phyloP scores from a whole-genome alignment of 2,888 invertebrate genomes.

The Spilosoma lubricipeda region DNA sequence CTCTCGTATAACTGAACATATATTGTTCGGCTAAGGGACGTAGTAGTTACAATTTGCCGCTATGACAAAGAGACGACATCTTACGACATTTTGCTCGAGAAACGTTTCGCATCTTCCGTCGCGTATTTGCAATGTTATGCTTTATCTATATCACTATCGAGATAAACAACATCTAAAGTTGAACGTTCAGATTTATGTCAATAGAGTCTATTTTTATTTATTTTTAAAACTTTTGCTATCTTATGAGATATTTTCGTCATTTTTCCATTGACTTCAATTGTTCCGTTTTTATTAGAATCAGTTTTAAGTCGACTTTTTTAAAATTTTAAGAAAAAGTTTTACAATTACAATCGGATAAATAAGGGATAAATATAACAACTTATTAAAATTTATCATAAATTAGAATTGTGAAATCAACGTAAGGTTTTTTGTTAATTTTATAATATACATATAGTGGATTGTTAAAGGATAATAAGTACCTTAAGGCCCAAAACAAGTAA shows the following conservation, averaged over 20 bases:
- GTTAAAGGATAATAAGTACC: not conserved
- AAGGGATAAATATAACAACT: too few species aligned
- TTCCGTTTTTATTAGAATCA: not conserved
- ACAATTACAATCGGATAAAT: too few species aligned
- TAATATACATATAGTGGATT: not conserved
- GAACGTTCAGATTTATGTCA: not conserved
- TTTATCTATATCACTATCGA: not conserved
- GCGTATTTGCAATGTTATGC: not conserved
- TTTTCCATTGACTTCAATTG: not conserved
- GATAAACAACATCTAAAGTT: not conserved
- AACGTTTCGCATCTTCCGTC: slow-evolving; percentile 1
- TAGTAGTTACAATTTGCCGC: slow-evolving; percentile 12
- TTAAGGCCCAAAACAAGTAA: not conserved
- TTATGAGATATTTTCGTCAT: not conserved
- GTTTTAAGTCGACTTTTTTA: too few species aligned
- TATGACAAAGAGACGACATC: slow-evolving; percentile 15
- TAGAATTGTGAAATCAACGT: too few species aligned
- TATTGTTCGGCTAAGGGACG: slow-evolving; percentile 1
- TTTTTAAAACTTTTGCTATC: not conserved
- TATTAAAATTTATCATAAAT: not conserved
- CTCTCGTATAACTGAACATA: not conserved
- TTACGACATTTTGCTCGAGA: slow-evolving; percentile 11
- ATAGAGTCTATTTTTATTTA: not conserved
- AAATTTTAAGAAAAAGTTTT: too few species aligned
- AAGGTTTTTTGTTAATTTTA: not conserved